Base-by-base conservation (phyloP, 2,888 invertebrate species). In the Ochropleura plecta region DNA sequence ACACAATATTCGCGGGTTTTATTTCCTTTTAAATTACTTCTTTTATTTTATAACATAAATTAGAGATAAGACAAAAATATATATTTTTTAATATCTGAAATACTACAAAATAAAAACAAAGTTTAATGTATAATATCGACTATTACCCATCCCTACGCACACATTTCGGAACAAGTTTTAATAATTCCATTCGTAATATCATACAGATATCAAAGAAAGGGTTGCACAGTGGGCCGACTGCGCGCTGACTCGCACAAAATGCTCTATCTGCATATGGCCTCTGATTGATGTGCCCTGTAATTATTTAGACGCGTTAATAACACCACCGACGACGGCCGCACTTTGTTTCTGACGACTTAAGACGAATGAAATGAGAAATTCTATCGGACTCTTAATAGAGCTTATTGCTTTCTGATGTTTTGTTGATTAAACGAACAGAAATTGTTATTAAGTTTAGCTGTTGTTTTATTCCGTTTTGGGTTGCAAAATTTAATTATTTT, bases 231-330 rank as follows among this genome's bases (percentile, higher is more conserved):
- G 94, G 93, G 93, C 92, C 93, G 94, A 91, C 90, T 91, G 92
- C 90, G 90, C 93, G 95, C 96, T 96, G 96, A 95, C 96, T 96
- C 96, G 96, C 96, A 95, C 95, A 96, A 95, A 95, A 94, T 93
- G 92, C 90, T 94, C 94, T 95, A 96, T 96, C 96, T 96, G 96
- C 96, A 95, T 96, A 93, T 94, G 94, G 92, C 92, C 90, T 90
- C 92, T 96, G 96, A 96, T 96, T 96, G 96, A 96, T 96, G 96
- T 95, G 92, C 95, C 93, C 95, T 96, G 95, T 96, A 96, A 96
- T 96, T 96, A 96, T 96, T 94, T 94, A 93, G 96, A 96, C 96
- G 95, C 95, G 95, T 94, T 96, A 96, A 96, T 96, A 96, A 96
- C 94, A 96, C 95, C 94, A 93, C 94, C 91, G 95, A 93, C 91